Evolutionary conservation across 1,140 invertebrate species (phyloP).

Genomic region (Brachionus paranguensis): DNA sequence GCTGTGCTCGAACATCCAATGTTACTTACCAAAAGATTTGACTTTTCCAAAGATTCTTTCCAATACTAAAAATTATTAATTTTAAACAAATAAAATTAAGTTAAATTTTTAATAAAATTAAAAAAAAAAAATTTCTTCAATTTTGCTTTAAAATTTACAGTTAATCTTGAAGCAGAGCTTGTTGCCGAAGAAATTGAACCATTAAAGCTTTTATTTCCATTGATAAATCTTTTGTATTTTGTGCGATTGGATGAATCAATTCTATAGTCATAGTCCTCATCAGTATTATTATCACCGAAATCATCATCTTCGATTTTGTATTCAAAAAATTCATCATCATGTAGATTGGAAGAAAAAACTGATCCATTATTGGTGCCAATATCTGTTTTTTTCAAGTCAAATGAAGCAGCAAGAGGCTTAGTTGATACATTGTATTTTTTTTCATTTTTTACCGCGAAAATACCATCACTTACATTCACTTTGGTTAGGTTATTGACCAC

Average conservation of each 20-base stretch:
- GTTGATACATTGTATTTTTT: not conserved
- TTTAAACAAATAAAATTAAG: not conserved
- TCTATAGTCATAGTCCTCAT: constrained; percentile 25
- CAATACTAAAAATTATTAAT: constrained; percentile 3
- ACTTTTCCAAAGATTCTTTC: not conserved
- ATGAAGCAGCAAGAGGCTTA: not conserved
- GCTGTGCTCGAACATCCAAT: not conserved
- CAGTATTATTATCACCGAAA: not conserved
- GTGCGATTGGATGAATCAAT: not conserved
- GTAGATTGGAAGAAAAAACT: not conserved
- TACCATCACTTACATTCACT: constrained; percentile 28
- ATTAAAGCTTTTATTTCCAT: constrained; percentile 9
- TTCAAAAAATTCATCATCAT: not conserved
- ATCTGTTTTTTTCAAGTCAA: not conserved
- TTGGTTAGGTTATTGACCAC: not conserved
- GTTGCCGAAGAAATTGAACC: constrained; percentile 19
- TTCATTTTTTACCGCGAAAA: not conserved
- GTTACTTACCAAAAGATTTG: not conserved
- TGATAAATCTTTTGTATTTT: constrained; percentile 12
- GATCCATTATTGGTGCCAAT: not conserved
- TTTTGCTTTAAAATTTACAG: not conserved
- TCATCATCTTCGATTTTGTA: not conserved
- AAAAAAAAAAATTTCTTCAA: not conserved
- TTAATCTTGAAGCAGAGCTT: constrained; percentile 7
- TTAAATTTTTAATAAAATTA: not conserved